Base-by-base conservation (phyloP, 2,888 invertebrate species). In the Busseola fusca region DNA sequence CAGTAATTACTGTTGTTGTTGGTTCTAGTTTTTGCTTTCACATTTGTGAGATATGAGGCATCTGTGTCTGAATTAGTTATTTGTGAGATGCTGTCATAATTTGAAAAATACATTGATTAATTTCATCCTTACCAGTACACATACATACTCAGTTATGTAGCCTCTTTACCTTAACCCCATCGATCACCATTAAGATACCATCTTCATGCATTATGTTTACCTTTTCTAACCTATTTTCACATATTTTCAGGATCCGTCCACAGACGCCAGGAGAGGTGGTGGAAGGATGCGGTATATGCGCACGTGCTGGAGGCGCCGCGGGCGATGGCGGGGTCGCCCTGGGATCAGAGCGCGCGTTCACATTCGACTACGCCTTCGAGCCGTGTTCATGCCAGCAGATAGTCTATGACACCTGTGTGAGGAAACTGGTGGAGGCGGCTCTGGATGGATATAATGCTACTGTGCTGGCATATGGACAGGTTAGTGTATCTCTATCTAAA, bases 371-470 rank as follows among this genome's bases (percentile, higher is more conserved):
- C 93, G 99, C 99, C 60, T 99, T 98, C 93, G 99, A 99, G 92
- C 97, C 97, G 69, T 96, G 95, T 70, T 96, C 97, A 58, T 93
- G 93, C 67, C 99, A 99, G 94, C 96, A 93, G 81, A 93, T 96
- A 65, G 97, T 99, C 40, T 99, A 99, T 92, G 97, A 97, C 60
- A 96, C 96, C 18, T 98, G 98, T 89, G 98, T 99, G 66, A 96
- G 97, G 71, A 96, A 97, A 68, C 97, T 99, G 72, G 98, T 99
- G 83, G 98, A 98, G 84, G 98, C 99, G 45, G 98, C 99, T 14
- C 96, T 99, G 73, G 98, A 99, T 88, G 99, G 99, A 72, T 99
- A 99, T 95, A 99, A 99, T 96, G 99, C 99, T 25, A 99, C 99
- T 18, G 98, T 99, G 57, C 96, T 99, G 87, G 99, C 99, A 0